Conservation (phyloP, 2,113 vertebrate species). For the Alligator sinensis region DNA sequence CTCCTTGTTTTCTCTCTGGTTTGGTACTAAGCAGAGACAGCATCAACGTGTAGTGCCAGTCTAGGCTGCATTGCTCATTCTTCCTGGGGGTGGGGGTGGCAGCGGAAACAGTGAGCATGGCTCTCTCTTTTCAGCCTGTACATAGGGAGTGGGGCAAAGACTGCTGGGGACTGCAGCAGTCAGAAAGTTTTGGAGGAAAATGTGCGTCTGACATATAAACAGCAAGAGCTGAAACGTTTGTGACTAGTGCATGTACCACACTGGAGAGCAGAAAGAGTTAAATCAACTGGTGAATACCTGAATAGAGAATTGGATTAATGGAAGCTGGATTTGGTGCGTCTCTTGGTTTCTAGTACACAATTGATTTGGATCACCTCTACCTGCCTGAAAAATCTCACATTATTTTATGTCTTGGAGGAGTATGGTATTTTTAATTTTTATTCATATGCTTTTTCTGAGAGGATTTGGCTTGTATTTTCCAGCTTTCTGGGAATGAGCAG, state of each 20-base stretch:
- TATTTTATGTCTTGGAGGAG: neutral
- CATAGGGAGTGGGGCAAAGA: neutral
- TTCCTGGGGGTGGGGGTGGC: neutral
- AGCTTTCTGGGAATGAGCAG: conserved; percentile 35
- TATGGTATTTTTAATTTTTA: neutral
- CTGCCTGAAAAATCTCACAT: neutral
- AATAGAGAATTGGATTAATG: neutral
- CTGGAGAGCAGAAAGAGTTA: neutral
- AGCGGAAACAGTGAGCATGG: neutral
- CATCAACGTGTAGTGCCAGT: neutral
- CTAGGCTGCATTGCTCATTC: neutral
- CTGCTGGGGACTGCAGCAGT: neutral
- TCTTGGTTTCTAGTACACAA: neutral
- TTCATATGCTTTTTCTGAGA: conserved; percentile 2
- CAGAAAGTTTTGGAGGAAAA: neutral
- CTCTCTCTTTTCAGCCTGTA: neutral
- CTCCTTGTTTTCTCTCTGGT: neutral
- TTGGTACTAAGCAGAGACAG: neutral
- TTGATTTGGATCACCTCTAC: neutral
- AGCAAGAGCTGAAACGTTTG: rapidly evolving
- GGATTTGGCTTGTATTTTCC: conserved; percentile 20
- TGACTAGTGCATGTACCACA: neutral
- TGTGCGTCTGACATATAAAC: rapidly evolving
- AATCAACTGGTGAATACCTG: neutral
- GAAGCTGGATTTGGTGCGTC: neutral